Evolutionary conservation across 2,797 vertebrate genomes (phyloP).

Genomic region (Thripadectes ignobilis): DNA sequence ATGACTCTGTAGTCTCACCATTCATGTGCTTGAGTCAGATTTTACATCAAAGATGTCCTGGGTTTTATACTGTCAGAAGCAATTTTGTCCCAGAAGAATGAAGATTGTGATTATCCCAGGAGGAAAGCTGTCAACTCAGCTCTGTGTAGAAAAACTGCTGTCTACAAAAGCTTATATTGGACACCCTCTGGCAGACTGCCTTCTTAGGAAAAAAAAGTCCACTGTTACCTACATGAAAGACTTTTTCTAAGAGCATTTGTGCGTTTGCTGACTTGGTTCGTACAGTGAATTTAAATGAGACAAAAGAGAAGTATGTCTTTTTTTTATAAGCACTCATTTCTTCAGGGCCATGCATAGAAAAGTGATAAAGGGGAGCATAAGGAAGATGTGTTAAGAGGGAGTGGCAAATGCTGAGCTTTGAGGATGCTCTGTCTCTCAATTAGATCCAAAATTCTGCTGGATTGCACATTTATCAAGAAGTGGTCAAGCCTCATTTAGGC

Average conservation of each 20-base stretch:
- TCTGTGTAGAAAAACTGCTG: constrained; percentile 55
- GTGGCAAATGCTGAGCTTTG: background rate
- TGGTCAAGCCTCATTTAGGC: accelerated
- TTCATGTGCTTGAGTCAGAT: constrained; percentile 54
- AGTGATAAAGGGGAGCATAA: background rate
- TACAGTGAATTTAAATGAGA: background rate
- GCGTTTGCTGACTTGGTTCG: background rate
- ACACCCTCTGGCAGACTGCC: constrained; percentile 58
- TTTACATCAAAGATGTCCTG: constrained; percentile 68
- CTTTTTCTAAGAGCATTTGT: background rate
- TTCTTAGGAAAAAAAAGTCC: background rate
- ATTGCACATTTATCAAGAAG: accelerated
- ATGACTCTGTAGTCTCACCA: constrained; percentile 32
- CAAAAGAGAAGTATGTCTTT: background rate
- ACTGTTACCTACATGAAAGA: constrained; percentile 39
- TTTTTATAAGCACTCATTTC: background rate
- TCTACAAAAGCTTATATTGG: constrained; percentile 56
- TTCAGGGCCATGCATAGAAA: background rate
- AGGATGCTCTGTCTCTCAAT: background rate
- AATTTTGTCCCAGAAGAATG: constrained; percentile 68
- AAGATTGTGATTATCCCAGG: constrained; percentile 59
- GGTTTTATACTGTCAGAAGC: constrained; percentile 69
- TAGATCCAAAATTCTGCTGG: background rate
- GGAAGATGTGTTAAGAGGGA: background rate
- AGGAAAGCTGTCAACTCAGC: constrained; percentile 68